Conservation (phyloP, 2,797 vertebrate genomes). For the Neosilurus hyrtlii region DNA sequence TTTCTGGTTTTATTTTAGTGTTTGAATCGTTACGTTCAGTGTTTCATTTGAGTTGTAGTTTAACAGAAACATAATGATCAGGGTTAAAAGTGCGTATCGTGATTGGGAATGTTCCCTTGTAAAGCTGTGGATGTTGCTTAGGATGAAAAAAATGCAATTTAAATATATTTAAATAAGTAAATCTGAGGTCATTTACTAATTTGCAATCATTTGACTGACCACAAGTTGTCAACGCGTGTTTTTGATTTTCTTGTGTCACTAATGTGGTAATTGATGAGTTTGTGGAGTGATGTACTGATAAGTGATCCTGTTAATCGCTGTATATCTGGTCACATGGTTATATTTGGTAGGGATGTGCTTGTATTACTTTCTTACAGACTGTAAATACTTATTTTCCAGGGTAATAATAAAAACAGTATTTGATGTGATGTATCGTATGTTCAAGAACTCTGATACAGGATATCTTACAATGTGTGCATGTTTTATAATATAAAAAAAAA, state of each 20-base stretch:
- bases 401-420: no score
- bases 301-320: neutral
- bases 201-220: neutral
- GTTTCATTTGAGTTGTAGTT: neutral
- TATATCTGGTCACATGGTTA: no score
- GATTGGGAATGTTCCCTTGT: neutral
- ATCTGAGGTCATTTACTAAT: neutral
- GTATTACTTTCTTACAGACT: neutral
- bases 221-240: no score
- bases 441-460: no score
- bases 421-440: no score
- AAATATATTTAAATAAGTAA: neutral
- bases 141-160: neutral
- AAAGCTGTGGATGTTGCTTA: no score
- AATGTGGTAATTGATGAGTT: neutral
- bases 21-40: neutral
- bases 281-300: neutral
- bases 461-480: no score
- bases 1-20: no score
- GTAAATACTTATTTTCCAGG: no score
- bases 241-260: neutral
- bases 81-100: neutral
- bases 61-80: neutral
- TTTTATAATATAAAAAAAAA: no score
- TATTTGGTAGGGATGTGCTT: neutral